A percentile compares a stretch with the other conserved stretches of the same genome.
Conservation (phyloP, 2,888 invertebrate genomes). For the Monoplex corrugatus region DNA sequence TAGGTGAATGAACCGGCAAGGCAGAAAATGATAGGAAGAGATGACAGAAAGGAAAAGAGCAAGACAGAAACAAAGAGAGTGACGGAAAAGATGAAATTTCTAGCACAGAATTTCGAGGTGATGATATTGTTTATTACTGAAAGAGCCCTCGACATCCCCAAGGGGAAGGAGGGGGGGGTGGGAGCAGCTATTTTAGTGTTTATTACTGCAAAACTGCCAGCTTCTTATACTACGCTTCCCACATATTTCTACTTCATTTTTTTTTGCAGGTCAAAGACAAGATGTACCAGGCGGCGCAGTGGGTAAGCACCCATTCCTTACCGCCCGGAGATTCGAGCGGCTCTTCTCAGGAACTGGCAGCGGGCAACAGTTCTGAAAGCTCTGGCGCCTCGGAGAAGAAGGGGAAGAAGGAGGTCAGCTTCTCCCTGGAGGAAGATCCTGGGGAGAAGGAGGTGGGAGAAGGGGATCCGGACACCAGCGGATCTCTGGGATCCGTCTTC, state of each 20-base stretch:
- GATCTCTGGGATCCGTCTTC: constrained; percentile 63
- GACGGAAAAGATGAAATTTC: too few relatives aligned
- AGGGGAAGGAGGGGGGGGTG: too few relatives aligned
- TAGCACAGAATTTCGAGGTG: too few relatives aligned
- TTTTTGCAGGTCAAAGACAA: constrained; percentile 58
- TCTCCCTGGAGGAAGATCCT: constrained; percentile 68
- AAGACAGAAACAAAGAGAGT: too few relatives aligned
- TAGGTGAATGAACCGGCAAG: too few relatives aligned
- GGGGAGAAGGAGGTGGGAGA: constrained; percentile 55
- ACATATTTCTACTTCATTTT: not conserved
- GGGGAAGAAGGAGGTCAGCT: constrained; percentile 74
- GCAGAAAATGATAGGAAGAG: too few relatives aligned
- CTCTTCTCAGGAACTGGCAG: constrained; percentile 40
- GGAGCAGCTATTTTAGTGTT: not conserved
- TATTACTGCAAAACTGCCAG: too few relatives aligned
- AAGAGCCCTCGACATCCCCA: too few relatives aligned
- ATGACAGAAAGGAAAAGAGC: too few relatives aligned
- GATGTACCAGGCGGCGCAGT: constrained; percentile 57
- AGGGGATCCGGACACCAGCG: constrained; percentile 65
- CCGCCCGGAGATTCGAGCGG: constrained; percentile 30
- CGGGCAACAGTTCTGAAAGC: constrained; percentile 55
- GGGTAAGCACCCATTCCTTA: constrained; percentile 56
- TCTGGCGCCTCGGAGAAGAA: constrained; percentile 59
- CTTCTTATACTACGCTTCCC: not conserved
- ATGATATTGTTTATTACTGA: too few relatives aligned